Base-by-base conservation (phyloP, 2,113 vertebrate species). In the Lathamus discolor region DNA sequence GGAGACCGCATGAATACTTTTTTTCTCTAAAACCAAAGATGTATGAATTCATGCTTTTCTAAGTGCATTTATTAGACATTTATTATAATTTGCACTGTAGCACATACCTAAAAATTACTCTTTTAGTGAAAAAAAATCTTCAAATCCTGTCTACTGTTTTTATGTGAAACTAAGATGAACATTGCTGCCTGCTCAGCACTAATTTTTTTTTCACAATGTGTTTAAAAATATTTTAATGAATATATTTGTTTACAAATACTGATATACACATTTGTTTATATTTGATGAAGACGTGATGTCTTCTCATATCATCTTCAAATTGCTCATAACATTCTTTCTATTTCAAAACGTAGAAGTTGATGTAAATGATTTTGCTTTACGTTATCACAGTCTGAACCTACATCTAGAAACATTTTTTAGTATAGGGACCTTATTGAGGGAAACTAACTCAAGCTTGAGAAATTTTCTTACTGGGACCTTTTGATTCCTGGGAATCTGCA, bases 161-260 rank as follows among this genome's bases (percentile, higher is more conserved):
- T 74, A 41, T 59, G 33, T 78, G 46, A 82, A 79, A 19, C 17
- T 75, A 66, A 4, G 55, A 73, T 69, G 82, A 74, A 52, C 24
- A 63, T 72, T 73, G 29, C 25, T 90, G 78, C 62, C 31, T 88
- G 43, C 46, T 92, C 55, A 86, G 76, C 44, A 84, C 33, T 49
- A 83, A 83, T 88, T 95, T 91, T 88, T 81, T 29, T 86, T 67
- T 59, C 70, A 67, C 39, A 93, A 72, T 92, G 44, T 95, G 75
- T 69, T 95, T 94, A 86, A 88, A 93, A 94, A 95, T 95, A 97
- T 92, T 95, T 82, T 70, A 92, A 66, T 84, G 22, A 94, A 62
- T 84, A 29, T 48, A 55, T 55, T 93, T 95, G 89, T 88, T 91
- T 91, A 70, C 24, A 92, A 72, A 3, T 11, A 41, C 20, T 66